Base-by-base conservation (phyloP, 2,888 invertebrate genomes). In the Drosophila atroscutellata region DNA sequence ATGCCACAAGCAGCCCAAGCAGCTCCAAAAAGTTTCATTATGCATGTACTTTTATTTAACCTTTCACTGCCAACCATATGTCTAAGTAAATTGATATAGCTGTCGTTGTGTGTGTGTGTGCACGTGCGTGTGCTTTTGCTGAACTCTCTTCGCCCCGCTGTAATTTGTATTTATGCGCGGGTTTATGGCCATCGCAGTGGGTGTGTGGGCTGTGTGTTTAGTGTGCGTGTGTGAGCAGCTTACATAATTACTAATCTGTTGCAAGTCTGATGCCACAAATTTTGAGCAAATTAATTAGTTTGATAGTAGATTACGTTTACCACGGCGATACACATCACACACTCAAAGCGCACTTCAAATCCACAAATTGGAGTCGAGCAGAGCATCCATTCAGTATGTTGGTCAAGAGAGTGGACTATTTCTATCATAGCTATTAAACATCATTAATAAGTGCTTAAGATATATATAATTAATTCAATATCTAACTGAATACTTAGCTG, bases 151-250 rank as follows among this genome's bases (percentile, higher is more conserved):
- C 69, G 77, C 64, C 37, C 39, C 61, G 51, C 52, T 63, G 80
- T 89, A 86, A 86, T 86, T 89, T 89, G 83, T 86, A 85, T 85
- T 89, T 86, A 86, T 85, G 81, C 77, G 75, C 81, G 81, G 83
- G 83, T 86, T 85, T 88, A 86, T 88, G 76, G 69, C n/a, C 68
- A 47, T 37, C 66, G 36, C 54, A 55, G 32, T 58, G 42, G 28
- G 34, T 60, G 45, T 55, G 68, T 50, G 47, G n/a, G 45, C 28
- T 56, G 47, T 64, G 56, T 36, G 20, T 42, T 54, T 57, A 26
- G 18, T 24, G 56, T 63, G 55, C 26, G 37, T 59, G 28, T 37
- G 47, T 52, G 70, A 28, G 51, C 47, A 36, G 55, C 68, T 68
- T 86, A 83, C 80, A 75, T 89, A 89, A 86, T 85, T 87, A 77